Percentiles rank a stretch among this genome's conserved stretches.
Conservation (phyloP, 2,888 invertebrate species). For the Crossocerus cetratus region DNA sequence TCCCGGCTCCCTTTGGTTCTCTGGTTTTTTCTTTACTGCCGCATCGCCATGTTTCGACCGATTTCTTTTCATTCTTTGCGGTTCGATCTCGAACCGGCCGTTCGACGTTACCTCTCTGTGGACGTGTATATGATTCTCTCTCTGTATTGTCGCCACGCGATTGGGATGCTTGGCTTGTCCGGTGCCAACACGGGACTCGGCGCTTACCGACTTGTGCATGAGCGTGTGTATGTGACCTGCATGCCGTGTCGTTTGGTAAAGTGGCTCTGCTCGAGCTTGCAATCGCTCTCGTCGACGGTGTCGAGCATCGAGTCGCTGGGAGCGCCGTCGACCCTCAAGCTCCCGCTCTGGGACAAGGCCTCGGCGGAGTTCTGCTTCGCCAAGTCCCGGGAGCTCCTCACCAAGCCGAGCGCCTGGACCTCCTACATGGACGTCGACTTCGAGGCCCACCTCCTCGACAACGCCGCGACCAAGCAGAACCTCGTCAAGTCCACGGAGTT, state of each 20-base stretch:
- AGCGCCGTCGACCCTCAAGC: conserved; percentile 77
- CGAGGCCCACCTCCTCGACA: conserved; percentile 67
- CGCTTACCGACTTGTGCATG: conserved; percentile 15
- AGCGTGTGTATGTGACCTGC: background rate
- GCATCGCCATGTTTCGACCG: conserved; percentile 25
- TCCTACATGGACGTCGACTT: conserved; percentile 73
- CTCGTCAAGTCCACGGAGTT: conserved; percentile 72
- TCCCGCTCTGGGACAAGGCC: conserved; percentile 86
- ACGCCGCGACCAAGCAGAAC: conserved; percentile 65
- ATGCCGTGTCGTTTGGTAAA: conserved; percentile 43
- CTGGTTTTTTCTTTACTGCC: conserved; percentile 15
- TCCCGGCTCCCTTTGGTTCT: conserved; percentile 20
- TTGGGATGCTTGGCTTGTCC: conserved; percentile 16
- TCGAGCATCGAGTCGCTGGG: conserved; percentile 77
- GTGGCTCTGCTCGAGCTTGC: conserved; percentile 77
- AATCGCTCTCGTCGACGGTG: conserved; percentile 76
- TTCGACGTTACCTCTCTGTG: background rate
- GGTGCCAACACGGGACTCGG: background rate
- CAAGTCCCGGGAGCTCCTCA: conserved; percentile 83
- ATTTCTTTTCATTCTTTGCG: conserved; percentile 12
- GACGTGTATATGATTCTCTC: background rate
- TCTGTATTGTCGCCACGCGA: background rate
- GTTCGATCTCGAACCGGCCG: conserved; percentile 4
- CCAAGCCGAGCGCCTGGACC: conserved; percentile 78
- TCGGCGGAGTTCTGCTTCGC: conserved; percentile 86